Conservation (phyloP, 2,113 vertebrate species). For the Myocastor coypus region DNA sequence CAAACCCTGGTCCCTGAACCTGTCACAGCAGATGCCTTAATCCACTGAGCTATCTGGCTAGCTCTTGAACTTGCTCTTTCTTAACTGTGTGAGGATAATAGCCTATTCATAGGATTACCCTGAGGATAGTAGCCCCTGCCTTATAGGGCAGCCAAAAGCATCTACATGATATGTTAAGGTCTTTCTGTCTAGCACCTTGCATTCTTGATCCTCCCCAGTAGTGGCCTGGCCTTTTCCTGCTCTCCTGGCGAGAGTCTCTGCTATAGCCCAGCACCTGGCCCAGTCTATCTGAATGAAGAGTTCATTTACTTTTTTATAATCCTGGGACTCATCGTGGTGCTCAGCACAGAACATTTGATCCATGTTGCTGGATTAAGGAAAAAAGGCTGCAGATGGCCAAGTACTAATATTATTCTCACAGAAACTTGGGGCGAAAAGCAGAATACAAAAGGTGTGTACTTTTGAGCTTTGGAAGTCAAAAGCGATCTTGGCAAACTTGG, state of each 20-base stretch:
- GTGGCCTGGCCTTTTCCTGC: neutral
- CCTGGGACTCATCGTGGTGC: neutral
- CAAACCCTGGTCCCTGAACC: too few species aligned
- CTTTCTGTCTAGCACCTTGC: too few species aligned
- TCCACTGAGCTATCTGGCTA: too few species aligned
- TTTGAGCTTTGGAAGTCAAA: neutral
- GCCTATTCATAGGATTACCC: neutral
- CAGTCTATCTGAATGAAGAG: neutral
- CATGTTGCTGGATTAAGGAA: neutral
- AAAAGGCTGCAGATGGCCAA: neutral
- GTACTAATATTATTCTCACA: neutral
- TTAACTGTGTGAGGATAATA: neutral
- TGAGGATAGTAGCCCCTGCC: neutral
- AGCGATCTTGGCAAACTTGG: neutral
- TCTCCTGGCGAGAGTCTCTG: neutral
- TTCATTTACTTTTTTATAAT: neutral
- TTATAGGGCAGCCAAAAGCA: neutral
- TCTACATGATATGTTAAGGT: neutral
- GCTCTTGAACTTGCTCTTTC: neutral
- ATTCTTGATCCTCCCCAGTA: neutral
- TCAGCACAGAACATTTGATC: neutral
- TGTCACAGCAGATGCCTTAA: too few species aligned
- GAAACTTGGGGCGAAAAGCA: accelerated
- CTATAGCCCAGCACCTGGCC: neutral
- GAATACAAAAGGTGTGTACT: neutral